Evolutionary conservation across 2,888 invertebrate genomes (phyloP), one percentile per base, ranked within the genome.

Genomic region (Dascillus cervinus): DNA sequence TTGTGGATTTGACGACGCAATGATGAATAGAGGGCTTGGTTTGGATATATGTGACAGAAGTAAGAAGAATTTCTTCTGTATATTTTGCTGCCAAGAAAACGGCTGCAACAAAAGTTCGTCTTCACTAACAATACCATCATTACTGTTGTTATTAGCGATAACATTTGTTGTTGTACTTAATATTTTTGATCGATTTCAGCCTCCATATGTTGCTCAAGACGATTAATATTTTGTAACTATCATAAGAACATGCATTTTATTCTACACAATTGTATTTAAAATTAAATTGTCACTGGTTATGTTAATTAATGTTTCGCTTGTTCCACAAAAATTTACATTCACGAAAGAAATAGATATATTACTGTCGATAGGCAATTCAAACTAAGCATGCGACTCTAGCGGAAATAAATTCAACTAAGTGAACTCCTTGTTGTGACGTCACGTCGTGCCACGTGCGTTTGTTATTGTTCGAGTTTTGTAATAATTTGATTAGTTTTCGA

Each of bases 1-100:
- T 2, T 68, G 68, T 41, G 53, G 52, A 5, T 67, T 68, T 43
- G 57, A 62, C 31, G 66, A 67, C 37, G 53, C 52, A 17, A 57
- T 57, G 52, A 56, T 62, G 41, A 41, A 44, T 21, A 56, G 50
- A 40, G 64, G 65, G 2, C 47, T 67, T 12, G 66, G 66, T 2
- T 48, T 62, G 29, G 56, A 60, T 29, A 50, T 47, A n/a, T 68
- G 67, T 39, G 66, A 68, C 46, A 50, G 58, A 21, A 59, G 52
- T 34, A 58, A 56, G 37, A 51, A 61, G 26, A 62, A 65, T 32
- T 66, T 56, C 46, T 66, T 62, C 39, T 68, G 68, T 40, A 49
- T 66, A 2, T 58, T 56, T 41, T 68, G 68, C 47, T 68, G 68
- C 44, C 55, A 45, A 29, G 57, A 55, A 24, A 62, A 46, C 39